Percentiles rank a stretch among this genome's conserved stretches.
phyloP scores from a whole-genome alignment of 2,888 invertebrate species.

The Euplexia lucipara region DNA sequence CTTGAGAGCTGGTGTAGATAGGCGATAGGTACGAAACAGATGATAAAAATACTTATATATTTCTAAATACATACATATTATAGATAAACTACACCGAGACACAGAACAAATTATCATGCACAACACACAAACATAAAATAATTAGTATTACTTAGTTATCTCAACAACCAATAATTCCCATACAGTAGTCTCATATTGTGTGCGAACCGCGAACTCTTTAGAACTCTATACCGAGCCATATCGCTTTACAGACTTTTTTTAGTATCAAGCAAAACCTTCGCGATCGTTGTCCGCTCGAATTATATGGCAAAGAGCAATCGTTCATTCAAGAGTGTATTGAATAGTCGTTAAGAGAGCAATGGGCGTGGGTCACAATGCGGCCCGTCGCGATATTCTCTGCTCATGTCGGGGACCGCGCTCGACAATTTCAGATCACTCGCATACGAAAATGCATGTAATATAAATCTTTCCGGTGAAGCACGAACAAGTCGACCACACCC shows the following conservation, averaged over 20 bases:
- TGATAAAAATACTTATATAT: too few species aligned
- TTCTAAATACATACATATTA: too few species aligned
- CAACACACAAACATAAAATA: too few species aligned
- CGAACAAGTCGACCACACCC: constrained; percentile 89
- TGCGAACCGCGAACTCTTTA: constrained; percentile 72
- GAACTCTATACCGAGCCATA: constrained; percentile 77
- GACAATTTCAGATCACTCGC: constrained; percentile 90
- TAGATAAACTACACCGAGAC: too few species aligned
- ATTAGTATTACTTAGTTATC: constrained; percentile 28
- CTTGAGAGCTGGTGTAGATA: too few species aligned
- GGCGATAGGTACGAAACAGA: too few species aligned
- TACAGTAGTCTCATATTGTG: constrained; percentile 73
- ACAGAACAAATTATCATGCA: too few species aligned
- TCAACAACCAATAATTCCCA: constrained; percentile 75
- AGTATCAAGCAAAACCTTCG: constrained; percentile 76
- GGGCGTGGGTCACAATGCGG: constrained; percentile 87
- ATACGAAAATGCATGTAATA: constrained; percentile 90
- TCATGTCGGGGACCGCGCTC: constrained; percentile 72
- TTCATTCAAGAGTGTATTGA: constrained; percentile 89
- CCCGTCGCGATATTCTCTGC: constrained; percentile 68
- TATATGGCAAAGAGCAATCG: constrained; percentile 89
- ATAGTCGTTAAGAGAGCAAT: constrained; percentile 87
- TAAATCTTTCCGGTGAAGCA: constrained; percentile 91
- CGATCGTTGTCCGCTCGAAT: constrained; percentile 85
- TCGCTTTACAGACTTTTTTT: constrained; percentile 88